Conservation (phyloP, 1,140 invertebrate species). For the Oreohelix idahoensis region DNA sequence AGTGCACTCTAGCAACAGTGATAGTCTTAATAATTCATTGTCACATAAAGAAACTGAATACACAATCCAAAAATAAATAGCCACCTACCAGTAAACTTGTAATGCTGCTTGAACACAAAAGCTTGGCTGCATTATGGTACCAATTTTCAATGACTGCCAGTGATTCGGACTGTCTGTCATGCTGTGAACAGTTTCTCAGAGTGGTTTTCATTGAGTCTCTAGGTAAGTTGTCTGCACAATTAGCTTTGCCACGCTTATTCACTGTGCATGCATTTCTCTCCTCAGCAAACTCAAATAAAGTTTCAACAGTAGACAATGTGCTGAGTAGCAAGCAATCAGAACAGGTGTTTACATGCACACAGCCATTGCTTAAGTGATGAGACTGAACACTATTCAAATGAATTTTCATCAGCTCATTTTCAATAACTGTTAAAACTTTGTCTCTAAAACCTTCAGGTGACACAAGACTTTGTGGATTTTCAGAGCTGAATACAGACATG, state of each 20-base stretch:
- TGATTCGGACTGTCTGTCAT: not conserved
- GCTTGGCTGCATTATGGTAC: not conserved
- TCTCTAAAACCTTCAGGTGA: not conserved
- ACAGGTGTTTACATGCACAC: not conserved
- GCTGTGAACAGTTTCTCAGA: not conserved
- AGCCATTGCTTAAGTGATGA: not conserved
- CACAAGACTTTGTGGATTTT: not conserved
- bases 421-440: not conserved
- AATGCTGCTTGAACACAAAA: not conserved
- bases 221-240: not conserved
- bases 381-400: not conserved
- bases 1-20: too few species aligned
- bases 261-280: not conserved
- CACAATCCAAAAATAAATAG: not conserved
- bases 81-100: slow-evolving; percentile 1
- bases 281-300: not conserved
- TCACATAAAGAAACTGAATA: too few species aligned
- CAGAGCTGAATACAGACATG: not conserved
- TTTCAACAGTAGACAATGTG: not conserved
- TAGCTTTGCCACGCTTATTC: not conserved
- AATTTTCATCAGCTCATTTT: not conserved
- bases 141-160: not conserved
- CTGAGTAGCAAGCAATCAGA: not conserved
- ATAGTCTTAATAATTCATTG: too few species aligned
- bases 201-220: not conserved